These are phyloP conservation scores for Cnemophilus loriae DNA, from an alignment of 2,113 vertebrate species.

Conservation along the genomic window DNA sequence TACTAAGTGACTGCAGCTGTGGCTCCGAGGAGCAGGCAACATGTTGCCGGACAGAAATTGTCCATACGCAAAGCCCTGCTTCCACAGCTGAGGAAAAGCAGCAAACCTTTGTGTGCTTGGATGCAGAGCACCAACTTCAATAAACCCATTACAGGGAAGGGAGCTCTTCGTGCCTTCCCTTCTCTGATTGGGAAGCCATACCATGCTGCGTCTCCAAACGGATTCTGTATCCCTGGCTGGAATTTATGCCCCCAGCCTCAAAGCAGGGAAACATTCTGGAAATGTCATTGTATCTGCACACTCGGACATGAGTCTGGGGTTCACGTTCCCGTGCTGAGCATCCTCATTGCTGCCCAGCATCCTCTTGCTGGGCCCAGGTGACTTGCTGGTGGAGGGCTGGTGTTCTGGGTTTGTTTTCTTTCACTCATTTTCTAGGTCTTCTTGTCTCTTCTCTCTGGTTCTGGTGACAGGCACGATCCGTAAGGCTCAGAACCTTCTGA, in stretches of 20 bases:
- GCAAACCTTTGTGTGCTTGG: neutral
- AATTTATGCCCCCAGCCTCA: neutral
- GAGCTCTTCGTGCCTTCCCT: neutral
- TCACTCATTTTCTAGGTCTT: conserved; percentile 86
- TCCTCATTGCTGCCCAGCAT: conserved; percentile 34
- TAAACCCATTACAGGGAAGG: neutral
- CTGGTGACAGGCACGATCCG: conserved; percentile 99
- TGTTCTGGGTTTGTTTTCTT: conserved; percentile 69
- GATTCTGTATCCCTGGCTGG: neutral
- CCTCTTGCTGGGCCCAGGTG: conserved; percentile 19
- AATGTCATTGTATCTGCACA: neutral
- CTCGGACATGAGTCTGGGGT: neutral
- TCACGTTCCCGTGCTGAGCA: neutral
- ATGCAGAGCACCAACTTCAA: neutral
- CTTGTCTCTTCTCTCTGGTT: conserved; percentile 78
- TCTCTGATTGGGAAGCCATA: neutral
- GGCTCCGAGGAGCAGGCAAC: neutral
- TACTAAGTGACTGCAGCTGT: neutral
- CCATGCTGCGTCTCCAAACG: neutral
- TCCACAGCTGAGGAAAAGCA: neutral
- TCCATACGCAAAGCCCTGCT: neutral
- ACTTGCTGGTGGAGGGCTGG: conserved; percentile 77
- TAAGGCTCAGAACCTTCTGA: conserved; percentile 99
- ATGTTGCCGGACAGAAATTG: neutral
- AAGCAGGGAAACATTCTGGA: neutral